Conservation (phyloP, 2,113 vertebrate genomes). For the Eulemur rufifrons region DNA sequence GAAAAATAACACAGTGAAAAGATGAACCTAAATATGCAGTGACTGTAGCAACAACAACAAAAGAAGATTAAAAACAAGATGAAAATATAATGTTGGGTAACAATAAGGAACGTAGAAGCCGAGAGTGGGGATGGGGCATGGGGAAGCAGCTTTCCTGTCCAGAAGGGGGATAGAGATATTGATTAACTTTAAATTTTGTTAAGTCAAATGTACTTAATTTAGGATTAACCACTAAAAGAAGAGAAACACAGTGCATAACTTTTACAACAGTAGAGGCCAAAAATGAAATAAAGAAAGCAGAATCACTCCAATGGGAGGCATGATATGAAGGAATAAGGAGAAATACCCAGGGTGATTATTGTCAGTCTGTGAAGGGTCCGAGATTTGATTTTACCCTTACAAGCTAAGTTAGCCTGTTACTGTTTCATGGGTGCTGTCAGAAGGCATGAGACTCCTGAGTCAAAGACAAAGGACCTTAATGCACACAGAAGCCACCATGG, state of each 20-base stretch:
- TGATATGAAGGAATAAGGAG: not conserved
- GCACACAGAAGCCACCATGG: rapidly evolving
- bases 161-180: not conserved
- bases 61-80: not conserved
- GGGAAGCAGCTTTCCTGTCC: not conserved
- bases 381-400: not conserved
- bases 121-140: no score
- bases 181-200: not conserved
- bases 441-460: not conserved
- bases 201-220: not conserved
- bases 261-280: not conserved
- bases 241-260: not conserved
- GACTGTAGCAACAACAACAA: not conserved
- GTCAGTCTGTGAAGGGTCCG: not conserved
- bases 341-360: no score
- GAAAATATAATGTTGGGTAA: not conserved
- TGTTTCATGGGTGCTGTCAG: not conserved
- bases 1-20: not conserved
- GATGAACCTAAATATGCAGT: not conserved
- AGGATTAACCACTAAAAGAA: not conserved
- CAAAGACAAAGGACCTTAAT: not conserved
- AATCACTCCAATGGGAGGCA: not conserved
- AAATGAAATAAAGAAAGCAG: not conserved
- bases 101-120: not conserved
- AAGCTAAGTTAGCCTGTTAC: not conserved